Percentiles rank a stretch among this genome's conserved stretches.
Conservation (phyloP, 2,113 vertebrate species). For the Alethe diademata region DNA sequence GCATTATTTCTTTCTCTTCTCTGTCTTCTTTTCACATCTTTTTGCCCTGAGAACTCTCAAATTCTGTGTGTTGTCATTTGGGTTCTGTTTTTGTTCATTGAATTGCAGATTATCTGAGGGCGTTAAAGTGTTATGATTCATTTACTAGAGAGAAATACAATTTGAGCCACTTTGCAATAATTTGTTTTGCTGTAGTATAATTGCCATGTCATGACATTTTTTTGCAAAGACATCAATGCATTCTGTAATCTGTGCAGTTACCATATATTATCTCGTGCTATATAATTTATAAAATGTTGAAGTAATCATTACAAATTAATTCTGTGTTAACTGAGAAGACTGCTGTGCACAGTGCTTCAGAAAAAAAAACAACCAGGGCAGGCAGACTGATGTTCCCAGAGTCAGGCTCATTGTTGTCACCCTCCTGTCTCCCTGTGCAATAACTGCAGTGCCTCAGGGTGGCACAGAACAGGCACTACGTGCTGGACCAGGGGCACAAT, state of each 20-base stretch:
- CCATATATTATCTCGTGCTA: constrained; percentile 29
- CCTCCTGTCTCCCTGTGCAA: neutral
- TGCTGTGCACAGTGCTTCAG: neutral
- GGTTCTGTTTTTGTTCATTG: constrained; percentile 34
- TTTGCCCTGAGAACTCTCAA: neutral
- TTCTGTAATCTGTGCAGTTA: constrained; percentile 48
- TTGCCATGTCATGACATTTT: constrained; percentile 10
- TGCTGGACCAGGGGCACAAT: fast-evolving
- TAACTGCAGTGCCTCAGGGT: neutral
- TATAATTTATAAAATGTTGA: constrained; percentile 61
- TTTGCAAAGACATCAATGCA: constrained; percentile 40
- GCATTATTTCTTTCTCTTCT: neutral
- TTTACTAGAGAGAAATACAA: constrained; percentile 39
- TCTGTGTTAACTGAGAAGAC: constrained; percentile 34
- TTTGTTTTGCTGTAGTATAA: constrained; percentile 44
- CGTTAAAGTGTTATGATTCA: constrained; percentile 52
- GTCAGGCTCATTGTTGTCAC: neutral
- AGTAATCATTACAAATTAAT: constrained; percentile 56
- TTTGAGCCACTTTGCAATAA: constrained; percentile 22
- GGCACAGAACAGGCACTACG: neutral
- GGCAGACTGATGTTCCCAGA: neutral
- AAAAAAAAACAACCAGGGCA: neutral
- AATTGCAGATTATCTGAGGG: constrained; percentile 45
- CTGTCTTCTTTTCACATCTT: neutral
- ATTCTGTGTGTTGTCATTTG: neutral